Base-by-base conservation (phyloP, 1,140 invertebrate genomes). In the Lepidurus arcticus region DNA sequence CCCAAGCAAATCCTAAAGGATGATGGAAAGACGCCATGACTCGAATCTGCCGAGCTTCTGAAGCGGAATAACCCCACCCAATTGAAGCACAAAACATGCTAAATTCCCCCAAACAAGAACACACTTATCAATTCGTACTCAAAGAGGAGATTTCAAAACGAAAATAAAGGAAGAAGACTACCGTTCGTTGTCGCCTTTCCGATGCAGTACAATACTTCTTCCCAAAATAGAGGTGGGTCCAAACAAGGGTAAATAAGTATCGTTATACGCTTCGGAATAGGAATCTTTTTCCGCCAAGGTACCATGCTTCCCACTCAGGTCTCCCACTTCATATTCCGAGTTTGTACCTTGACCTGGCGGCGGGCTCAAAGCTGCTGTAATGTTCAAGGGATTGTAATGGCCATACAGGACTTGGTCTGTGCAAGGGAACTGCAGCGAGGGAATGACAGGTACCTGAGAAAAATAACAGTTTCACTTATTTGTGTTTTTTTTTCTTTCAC, bases 21-120 rank as follows among this genome's bases (percentile, higher is more conserved):
- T 96, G 92, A 87, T 97, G 94, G 84, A 97, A 97, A 0, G 94
- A 96, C 6, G 94, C 95, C 80, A 97, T 94, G 7, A 90, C 94
- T 75, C 93, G 87, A 44, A 96, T 87, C 87, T 97, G 93, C 78
- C 91, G 85, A 1, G 93, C 94, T 84, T 95, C 94, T 5, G 91
- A 90, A 1, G 93, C 92, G 79, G 92, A 91, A 84, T 95, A 96
- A 7, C 94, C 94, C 81, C 94, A 88, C 84, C 94, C 92, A 44
- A 97, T 88, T 0, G 90, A 91, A 1, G 92, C 91, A 84, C 95
- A 97, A 1, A 92, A 90, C 92, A 93, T 95, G 80, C 93, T 90
- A 2, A 85, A 78, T 21, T 1, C 13, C 9, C 16, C 6, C 6
- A 6, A 13, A 65, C 8, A 21, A 65, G 3, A 65, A 21, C 21